A percentile compares a stretch with the other conserved stretches of the same genome.
phyloP scores from a whole-genome alignment of 2,888 invertebrate genomes.

The Eupithecia exiguata region DNA sequence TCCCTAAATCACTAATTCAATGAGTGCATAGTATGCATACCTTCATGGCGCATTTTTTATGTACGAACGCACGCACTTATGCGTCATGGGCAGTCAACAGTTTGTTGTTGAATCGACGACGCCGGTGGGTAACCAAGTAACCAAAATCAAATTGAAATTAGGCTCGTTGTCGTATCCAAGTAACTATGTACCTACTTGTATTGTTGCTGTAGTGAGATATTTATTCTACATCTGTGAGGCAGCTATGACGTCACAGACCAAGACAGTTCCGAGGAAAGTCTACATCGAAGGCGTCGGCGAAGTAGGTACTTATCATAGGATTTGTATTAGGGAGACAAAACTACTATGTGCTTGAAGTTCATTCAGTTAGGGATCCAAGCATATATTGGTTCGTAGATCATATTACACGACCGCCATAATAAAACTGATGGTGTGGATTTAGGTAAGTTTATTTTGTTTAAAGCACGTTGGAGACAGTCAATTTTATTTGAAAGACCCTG shows the following conservation, averaged over 20 bases:
- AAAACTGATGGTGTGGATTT: background rate
- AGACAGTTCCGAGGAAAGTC: background rate
- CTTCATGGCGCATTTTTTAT: background rate
- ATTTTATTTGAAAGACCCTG: background rate
- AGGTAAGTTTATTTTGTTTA: background rate
- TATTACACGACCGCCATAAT: background rate
- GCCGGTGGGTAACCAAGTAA: background rate
- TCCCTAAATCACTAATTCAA: background rate
- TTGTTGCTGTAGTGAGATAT: constrained; percentile 2
- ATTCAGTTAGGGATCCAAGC: background rate
- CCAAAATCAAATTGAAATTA: background rate
- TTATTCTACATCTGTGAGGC: background rate
- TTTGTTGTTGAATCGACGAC: background rate
- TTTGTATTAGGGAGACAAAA: background rate
- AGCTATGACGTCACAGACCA: background rate
- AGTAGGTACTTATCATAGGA: background rate
- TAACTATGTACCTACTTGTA: background rate
- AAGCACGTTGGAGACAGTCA: background rate
- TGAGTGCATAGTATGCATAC: background rate
- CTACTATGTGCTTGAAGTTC: background rate
- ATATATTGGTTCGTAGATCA: background rate
- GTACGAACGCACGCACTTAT: background rate
- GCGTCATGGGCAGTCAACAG: background rate
- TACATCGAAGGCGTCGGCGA: constrained; percentile 3
- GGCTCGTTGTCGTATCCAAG: background rate